These are phyloP conservation scores for Daphoenositta chrysoptera DNA, from an alignment of 2,113 vertebrate genomes.

Conservation along the genomic window DNA sequence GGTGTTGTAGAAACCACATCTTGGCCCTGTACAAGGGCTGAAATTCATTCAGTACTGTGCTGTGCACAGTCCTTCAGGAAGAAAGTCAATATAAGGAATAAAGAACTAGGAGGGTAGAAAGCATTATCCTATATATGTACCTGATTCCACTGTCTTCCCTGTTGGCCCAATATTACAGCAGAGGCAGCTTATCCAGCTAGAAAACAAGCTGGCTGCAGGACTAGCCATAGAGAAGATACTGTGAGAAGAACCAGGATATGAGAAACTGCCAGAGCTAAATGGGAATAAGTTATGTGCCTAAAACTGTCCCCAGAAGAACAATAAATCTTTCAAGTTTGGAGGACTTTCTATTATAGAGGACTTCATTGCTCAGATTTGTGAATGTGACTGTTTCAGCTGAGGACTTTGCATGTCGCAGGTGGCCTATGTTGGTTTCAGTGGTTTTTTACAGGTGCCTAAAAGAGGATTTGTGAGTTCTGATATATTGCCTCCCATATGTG, in stretches of 20 bases:
- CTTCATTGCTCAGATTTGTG: not conserved
- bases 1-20: not conserved
- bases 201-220: not conserved
- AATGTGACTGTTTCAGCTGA: not conserved
- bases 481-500: not conserved
- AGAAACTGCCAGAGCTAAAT: not conserved
- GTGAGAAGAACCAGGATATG: not conserved
- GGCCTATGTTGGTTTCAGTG: not conserved
- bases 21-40: not conserved
- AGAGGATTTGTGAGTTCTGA: not conserved
- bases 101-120: too few relatives aligned
- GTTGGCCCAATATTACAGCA: not conserved
- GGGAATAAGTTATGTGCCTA: not conserved
- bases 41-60: not conserved
- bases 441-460: not conserved
- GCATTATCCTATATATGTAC: not conserved
- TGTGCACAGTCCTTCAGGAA: not conserved
- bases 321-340: not conserved
- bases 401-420: not conserved
- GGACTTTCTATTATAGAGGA: not conserved
- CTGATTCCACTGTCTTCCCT: not conserved
- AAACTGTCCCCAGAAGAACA: not conserved
- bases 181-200: not conserved
- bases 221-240: not conserved
- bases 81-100: not conserved